These are phyloP conservation scores for Alviniconcha marisindica DNA, from an alignment of 1,140 invertebrate species.

Conservation along the genomic window DNA sequence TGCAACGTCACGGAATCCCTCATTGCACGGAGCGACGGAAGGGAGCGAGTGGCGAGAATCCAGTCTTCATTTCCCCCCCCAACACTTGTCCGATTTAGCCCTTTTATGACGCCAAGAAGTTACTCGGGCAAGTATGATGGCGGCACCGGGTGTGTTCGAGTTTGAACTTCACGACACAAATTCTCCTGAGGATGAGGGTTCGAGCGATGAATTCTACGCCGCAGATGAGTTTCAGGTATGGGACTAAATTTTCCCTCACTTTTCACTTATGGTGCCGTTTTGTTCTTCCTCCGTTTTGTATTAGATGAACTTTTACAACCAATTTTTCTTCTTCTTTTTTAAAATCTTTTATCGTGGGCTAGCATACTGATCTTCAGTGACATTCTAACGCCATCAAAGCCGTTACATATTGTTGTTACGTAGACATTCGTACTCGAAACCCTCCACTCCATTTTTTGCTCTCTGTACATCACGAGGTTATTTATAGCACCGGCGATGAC, in stretches of 20 bases:
- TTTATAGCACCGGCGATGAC: constrained; percentile 8
- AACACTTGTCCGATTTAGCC: constrained; percentile 23
- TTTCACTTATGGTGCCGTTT: no score
- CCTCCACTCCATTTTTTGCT: neutral
- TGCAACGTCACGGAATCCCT: constrained; percentile 54
- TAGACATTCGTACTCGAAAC: neutral
- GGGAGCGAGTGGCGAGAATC: constrained; percentile 29
- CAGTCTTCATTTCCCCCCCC: neutral
- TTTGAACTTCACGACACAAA: constrained; percentile 89
- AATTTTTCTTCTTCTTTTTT: no score
- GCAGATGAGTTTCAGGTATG: constrained; percentile 48
- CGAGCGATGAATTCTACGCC: constrained; percentile 78
- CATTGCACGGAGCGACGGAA: constrained; percentile 42
- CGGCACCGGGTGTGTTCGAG: constrained; percentile 83
- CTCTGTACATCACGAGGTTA: neutral
- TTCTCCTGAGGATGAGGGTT: constrained; percentile 81
- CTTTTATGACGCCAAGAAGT: constrained; percentile 38
- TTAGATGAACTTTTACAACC: no score
- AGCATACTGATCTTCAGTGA: no score
- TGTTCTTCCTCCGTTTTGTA: no score
- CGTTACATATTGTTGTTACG: no score
- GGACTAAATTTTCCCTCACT: neutral
- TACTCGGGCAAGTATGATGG: constrained; percentile 72
- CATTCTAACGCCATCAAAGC: no score
- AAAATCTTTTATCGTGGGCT: no score